Evolutionary conservation across 2,888 invertebrate genomes (phyloP), one percentile per base, ranked within the genome.

Genomic region (Anticlea derivata): DNA sequence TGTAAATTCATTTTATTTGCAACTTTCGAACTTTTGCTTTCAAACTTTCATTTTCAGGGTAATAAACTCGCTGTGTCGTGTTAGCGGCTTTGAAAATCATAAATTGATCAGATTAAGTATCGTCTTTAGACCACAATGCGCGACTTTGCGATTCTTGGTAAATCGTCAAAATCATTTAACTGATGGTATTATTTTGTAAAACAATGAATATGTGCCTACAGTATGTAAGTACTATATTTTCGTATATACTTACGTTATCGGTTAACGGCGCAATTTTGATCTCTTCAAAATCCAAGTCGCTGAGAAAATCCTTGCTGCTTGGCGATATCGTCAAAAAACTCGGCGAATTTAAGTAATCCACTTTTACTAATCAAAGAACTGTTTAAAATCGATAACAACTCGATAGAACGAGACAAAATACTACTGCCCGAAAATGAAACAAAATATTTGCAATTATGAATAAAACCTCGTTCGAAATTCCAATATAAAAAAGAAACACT

Each of bases 231-330:
- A n/a, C n/a, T 44, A 22, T 27, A 10, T 5, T 2, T 27, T 0
- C 0, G 27, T n/a, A 26, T 7, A 27, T 61, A 80, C 88, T 85
- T 61, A 89, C 88, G 67, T 64, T 72, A 43, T 89, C 88, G 41
- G 82, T 87, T 65, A 89, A 53, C 0, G 88, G 89, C 66, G 88
- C 82, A 80, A 87, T 87, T 70, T 81, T 88, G 85, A 63, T 73
- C 65, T 80, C 70, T 74, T 83, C 80, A 23, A 70, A 68, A 59
- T 84, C 86, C 63, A 77, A 69, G 53, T 85, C 82, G 62, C 78
- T 70, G 58, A 84, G 65, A 60, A 82, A 85, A 52, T 86, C 79
- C 58, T 68, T 71, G 7, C 70, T 70, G 58, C 68, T 68, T 23
- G 81, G 79, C 58, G 80, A 72, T 66, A 83, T 77, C 29, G 78